These are phyloP conservation scores for Phasia obesa DNA, from an alignment of 2,888 invertebrate species.

Conservation along the genomic window DNA sequence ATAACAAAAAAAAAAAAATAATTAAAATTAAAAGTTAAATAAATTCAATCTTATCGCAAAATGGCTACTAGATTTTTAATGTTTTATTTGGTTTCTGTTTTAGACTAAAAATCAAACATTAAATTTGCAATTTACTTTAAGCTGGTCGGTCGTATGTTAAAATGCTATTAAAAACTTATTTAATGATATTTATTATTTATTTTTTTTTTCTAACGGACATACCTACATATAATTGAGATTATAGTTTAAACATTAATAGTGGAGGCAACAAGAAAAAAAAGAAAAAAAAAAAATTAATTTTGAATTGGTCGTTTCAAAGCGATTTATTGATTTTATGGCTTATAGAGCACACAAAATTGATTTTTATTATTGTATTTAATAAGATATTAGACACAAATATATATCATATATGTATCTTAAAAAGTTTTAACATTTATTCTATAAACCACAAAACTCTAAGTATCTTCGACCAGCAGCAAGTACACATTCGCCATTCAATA, in stretches of 20 bases:
- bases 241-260: conserved; percentile 48
- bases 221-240: conserved; percentile 47
- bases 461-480: conserved; percentile 33
- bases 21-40: conserved; percentile 55
- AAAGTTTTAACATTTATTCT: conserved; percentile 29
- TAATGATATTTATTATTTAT: conserved; percentile 42
- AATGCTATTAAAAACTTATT: conserved; percentile 40
- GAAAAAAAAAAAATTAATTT: conserved; percentile 9
- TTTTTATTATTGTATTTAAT: conserved; percentile 70
- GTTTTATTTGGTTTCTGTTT: background rate
- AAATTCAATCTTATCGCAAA: conserved; percentile 49
- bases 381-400: conserved; percentile 69
- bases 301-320: conserved; percentile 44
- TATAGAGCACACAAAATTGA: conserved; percentile 61
- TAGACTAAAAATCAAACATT: conserved; percentile 23
- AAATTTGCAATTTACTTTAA: conserved; percentile 31
- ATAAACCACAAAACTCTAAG: conserved; percentile 13
- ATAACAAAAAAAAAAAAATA: conserved; percentile 24
- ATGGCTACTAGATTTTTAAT: conserved; percentile 53
- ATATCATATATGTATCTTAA: conserved; percentile 57
- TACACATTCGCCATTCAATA: background rate
- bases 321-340: conserved; percentile 67
- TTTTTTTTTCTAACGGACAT: conserved; percentile 1
- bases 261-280: conserved; percentile 3
- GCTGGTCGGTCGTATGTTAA: conserved; percentile 33